Evolutionary conservation across 2,113 vertebrate species (phyloP).

Genomic region (Paramisgurnus dabryanus): DNA sequence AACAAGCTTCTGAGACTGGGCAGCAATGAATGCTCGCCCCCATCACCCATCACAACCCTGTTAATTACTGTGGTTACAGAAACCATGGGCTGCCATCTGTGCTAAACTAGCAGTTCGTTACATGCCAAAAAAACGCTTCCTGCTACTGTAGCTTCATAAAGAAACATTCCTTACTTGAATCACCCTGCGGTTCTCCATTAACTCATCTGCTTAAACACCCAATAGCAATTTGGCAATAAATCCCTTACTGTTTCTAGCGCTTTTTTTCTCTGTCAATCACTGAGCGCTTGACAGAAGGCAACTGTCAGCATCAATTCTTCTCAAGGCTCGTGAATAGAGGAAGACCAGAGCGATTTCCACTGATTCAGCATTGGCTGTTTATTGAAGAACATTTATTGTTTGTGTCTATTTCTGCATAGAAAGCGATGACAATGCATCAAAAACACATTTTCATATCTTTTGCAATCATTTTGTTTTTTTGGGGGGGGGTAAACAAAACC

Average conservation of each 20-base stretch:
- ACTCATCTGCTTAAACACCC: neutral
- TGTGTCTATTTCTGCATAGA: neutral
- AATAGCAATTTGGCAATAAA: conserved; percentile 2
- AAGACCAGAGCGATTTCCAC: conserved; percentile 27
- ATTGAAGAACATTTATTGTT: conserved; percentile 16
- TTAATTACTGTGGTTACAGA: conserved; percentile 33
- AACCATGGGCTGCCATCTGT: conserved; percentile 38
- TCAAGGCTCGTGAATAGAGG: conserved; percentile 2
- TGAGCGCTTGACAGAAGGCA: conserved; percentile 41
- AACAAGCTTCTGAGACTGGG: conserved; percentile 22
- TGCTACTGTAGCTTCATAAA: conserved; percentile 2
- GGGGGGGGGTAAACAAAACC: neutral
- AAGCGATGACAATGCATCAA: neutral
- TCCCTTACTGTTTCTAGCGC: neutral
- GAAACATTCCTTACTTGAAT: conserved; percentile 5
- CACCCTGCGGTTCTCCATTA: neutral
- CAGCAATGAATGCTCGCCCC: conserved; percentile 16
- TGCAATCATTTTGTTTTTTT: neutral
- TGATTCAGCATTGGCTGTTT: conserved; percentile 33
- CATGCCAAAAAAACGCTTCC: neutral
- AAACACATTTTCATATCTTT: neutral
- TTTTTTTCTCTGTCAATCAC: conserved; percentile 13
- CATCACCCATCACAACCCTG: conserved; percentile 1
- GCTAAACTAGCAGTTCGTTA: conserved; percentile 17
- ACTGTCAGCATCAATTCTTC: conserved; percentile 42